A percentile compares a stretch with the other conserved stretches of the same genome.
Evolutionary conservation across 2,888 invertebrate genomes (phyloP).

Genomic region (Chirona hameri): DNA sequence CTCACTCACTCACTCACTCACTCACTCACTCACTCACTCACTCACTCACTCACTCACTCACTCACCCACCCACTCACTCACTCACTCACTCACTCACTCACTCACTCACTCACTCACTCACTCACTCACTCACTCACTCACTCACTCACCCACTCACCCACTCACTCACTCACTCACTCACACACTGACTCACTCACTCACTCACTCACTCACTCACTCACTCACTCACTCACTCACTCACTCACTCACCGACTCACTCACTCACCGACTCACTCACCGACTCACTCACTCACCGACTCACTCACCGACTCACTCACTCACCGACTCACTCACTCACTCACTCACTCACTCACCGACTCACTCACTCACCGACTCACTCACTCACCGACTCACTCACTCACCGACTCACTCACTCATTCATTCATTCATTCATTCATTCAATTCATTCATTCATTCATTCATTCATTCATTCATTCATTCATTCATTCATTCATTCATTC

Average conservation of each 20-base stretch:
- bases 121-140: conserved; percentile 24
- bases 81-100: not conserved
- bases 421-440: not conserved
- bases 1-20: conserved; percentile 23
- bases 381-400: conserved; percentile 3
- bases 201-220: conserved; percentile 7
- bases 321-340: conserved; percentile 5
- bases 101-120: conserved; percentile 25
- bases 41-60: not conserved
- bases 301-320: conserved; percentile 25
- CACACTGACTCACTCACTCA: conserved; percentile 6
- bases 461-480: no score
- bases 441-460: no score
- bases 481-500: no score
- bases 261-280: conserved; percentile 30
- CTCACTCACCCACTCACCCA: conserved; percentile 12
- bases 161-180: conserved; percentile 3
- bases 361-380: conserved; percentile 12
- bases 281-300: not conserved
- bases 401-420: conserved; percentile 12
- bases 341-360: not conserved
- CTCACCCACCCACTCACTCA: conserved; percentile 27
- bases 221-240: conserved; percentile 12
- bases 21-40: conserved; percentile 10
- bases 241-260: not conserved